Percentiles rank a stretch among this genome's conserved stretches.
Evolutionary conservation across 2,888 invertebrate genomes (phyloP).

Genomic region (Ormyrus rosae): DNA sequence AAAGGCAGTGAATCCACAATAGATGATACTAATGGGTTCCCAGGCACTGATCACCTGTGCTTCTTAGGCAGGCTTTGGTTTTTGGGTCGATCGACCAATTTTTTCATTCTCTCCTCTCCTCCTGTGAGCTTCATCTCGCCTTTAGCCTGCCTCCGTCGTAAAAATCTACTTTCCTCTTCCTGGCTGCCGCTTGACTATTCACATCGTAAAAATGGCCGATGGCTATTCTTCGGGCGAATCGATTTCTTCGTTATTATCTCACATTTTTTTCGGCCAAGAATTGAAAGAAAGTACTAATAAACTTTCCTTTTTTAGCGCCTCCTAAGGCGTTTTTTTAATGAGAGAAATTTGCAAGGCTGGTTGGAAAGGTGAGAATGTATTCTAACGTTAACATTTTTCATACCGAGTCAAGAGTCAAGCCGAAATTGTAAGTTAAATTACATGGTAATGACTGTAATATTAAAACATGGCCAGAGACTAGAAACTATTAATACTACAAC

Average conservation of each 20-base stretch:
- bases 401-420: too few relatives aligned
- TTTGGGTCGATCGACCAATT: slow-evolving; percentile 31
- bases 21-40: slow-evolving; percentile 32
- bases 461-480: too few relatives aligned
- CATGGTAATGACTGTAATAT: too few relatives aligned
- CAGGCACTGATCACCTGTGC: slow-evolving; percentile 12
- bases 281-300: slow-evolving; percentile 1
- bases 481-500: too few relatives aligned
- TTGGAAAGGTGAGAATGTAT: too few relatives aligned
- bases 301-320: slow-evolving; percentile 47
- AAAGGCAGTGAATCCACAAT: slow-evolving; percentile 21
- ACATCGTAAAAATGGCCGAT: slow-evolving; percentile 28
- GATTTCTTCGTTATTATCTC: slow-evolving; percentile 33
- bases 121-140: background rate
- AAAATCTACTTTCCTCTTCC: slow-evolving; percentile 44
- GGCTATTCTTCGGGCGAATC: slow-evolving; percentile 33
- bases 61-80: slow-evolving; percentile 16
- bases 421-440: too few relatives aligned
- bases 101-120: slow-evolving; percentile 6
- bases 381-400: too few relatives aligned
- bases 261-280: background rate
- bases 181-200: slow-evolving; percentile 11
- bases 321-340: slow-evolving; percentile 29
- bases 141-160: background rate
- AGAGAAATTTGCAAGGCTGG: slow-evolving; percentile 30